Conservation (phyloP, 2,888 invertebrate genomes). For the Balanococcus diminutus region DNA sequence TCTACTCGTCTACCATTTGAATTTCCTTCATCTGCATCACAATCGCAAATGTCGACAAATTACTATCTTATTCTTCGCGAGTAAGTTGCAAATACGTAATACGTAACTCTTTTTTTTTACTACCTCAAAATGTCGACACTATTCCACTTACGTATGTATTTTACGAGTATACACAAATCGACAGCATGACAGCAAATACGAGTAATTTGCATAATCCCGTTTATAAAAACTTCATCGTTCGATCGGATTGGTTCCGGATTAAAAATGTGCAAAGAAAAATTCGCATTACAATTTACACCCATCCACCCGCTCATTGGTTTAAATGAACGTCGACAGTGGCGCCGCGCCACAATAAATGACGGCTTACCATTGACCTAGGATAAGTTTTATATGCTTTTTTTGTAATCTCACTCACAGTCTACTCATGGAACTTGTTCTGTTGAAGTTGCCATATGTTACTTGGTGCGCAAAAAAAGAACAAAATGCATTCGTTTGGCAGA, state of each 20-base stretch:
- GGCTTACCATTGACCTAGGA: slow-evolving; percentile 30
- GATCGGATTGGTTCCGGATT: not conserved
- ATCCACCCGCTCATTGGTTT: not conserved
- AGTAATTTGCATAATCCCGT: not conserved
- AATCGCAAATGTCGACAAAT: not conserved
- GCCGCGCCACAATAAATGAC: slow-evolving; percentile 12
- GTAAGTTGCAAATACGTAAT: not conserved
- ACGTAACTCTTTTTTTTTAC: not conserved
- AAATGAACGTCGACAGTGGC: not conserved
- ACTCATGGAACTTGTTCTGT: slow-evolving; percentile 6
- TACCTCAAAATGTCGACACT: not conserved
- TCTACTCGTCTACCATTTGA: not conserved
- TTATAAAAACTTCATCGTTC: not conserved
- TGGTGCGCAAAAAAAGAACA: slow-evolving; percentile 19
- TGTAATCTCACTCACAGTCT: not conserved
- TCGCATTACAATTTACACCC: not conserved
- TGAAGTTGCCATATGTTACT: slow-evolving; percentile 24
- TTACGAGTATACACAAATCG: not conserved
- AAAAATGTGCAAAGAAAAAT: not conserved
- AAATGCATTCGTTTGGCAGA: slow-evolving; percentile 34
- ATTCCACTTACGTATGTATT: not conserved
- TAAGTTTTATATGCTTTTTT: slow-evolving; percentile 40
- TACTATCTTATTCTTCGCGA: not conserved
- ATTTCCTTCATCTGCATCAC: not conserved
- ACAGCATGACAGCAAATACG: not conserved